A percentile compares a stretch with the other conserved stretches of the same genome.
phyloP scores from a whole-genome alignment of 2,888 invertebrate genomes.

The Dicyrtomina minuta region DNA sequence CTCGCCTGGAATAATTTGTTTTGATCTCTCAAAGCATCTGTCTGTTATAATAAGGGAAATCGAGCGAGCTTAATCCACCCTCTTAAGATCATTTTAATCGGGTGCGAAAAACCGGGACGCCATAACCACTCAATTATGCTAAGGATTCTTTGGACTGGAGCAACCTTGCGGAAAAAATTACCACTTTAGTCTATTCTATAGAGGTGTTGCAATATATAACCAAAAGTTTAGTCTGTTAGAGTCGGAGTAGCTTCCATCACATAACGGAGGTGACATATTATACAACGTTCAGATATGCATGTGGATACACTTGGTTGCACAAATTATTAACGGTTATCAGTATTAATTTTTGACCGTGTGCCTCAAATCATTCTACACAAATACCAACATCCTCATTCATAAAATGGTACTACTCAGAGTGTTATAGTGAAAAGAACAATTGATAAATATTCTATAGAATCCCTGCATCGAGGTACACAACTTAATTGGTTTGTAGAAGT shows the following conservation, averaged over 20 bases:
- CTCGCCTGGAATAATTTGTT: conserved; percentile 46
- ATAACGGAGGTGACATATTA: too few relatives aligned
- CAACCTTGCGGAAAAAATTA: conserved; percentile 12
- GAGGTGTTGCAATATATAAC: conserved; percentile 22
- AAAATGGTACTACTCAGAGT: too few relatives aligned
- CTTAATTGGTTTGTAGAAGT: too few relatives aligned
- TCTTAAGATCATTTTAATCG: conserved; percentile 40
- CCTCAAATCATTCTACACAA: conserved; percentile 4
- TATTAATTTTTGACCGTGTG: conserved; percentile 17
- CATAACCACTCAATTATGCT: conserved; percentile 30
- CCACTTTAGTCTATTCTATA: background rate
- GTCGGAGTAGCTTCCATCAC: too few relatives aligned
- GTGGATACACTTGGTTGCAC: background rate
- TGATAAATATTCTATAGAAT: too few relatives aligned
- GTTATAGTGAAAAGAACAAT: too few relatives aligned
- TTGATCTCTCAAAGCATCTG: conserved; percentile 50
- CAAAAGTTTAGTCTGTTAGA: too few relatives aligned
- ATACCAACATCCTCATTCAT: too few relatives aligned
- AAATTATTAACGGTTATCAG: too few relatives aligned
- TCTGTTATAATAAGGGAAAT: conserved; percentile 48
- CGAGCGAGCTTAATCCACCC: conserved; percentile 42
- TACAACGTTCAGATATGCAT: background rate
- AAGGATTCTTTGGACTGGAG: conserved; percentile 8
- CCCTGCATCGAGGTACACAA: too few relatives aligned
- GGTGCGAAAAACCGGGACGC: conserved; percentile 38